Evolutionary conservation across 1,140 invertebrate species (phyloP).

Genomic region (Pantala flavescens): DNA sequence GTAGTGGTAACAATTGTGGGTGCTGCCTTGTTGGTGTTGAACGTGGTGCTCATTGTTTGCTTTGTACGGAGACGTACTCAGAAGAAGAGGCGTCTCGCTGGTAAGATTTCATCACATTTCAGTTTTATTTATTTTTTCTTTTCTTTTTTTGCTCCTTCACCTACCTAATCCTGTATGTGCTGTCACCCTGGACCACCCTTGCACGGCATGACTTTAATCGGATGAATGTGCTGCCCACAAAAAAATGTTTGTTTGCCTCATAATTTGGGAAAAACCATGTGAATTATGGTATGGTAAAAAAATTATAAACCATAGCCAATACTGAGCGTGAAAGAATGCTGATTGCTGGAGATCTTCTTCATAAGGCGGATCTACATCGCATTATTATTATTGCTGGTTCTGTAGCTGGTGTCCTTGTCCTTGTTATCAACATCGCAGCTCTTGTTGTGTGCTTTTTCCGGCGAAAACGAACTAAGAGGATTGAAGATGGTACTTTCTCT

Average conservation of each 20-base stretch:
- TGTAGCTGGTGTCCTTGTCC: slow-evolving; percentile 55
- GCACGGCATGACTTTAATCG: not conserved
- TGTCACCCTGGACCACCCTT: not conserved
- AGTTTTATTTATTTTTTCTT: slow-evolving; percentile 14
- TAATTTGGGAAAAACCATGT: not conserved
- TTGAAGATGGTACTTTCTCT: slow-evolving; percentile 38
- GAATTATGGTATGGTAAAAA: not conserved
- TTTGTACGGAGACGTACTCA: slow-evolving; percentile 63
- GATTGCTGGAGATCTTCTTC: slow-evolving; percentile 53
- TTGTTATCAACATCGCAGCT: slow-evolving; percentile 68
- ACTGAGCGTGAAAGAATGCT: slow-evolving; percentile 28
- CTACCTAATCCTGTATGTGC: slow-evolving; percentile 1
- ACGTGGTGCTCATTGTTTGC: slow-evolving; percentile 76
- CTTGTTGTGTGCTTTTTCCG: slow-evolving; percentile 76
- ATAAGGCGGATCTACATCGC: slow-evolving; percentile 56
- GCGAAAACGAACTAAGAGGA: slow-evolving; percentile 53
- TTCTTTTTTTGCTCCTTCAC: slow-evolving; percentile 33
- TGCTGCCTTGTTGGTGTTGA: slow-evolving; percentile 59
- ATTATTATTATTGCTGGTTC: slow-evolving; percentile 73
- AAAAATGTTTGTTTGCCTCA: not conserved
- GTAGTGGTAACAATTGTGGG: slow-evolving; percentile 61
- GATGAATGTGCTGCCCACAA: not conserved
- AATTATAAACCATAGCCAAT: not conserved
- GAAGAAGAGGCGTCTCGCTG: slow-evolving; percentile 46
- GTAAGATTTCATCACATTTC: slow-evolving; percentile 26